Conservation (phyloP, 1,140 invertebrate genomes). For the Drosophila paulistorum region DNA sequence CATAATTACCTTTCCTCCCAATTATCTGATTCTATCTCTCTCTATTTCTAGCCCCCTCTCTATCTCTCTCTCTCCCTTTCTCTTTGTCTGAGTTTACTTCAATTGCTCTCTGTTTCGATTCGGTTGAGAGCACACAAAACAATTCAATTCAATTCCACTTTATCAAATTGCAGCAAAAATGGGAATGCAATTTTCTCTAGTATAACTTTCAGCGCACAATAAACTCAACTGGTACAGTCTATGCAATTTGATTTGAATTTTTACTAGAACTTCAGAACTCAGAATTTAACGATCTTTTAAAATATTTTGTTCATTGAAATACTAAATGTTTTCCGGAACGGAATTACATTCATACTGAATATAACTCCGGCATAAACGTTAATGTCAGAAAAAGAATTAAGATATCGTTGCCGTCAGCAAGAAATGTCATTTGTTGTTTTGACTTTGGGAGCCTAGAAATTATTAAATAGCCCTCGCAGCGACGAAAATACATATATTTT, state of each 20-base stretch:
- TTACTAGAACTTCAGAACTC: too few species aligned
- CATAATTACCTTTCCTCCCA: slow-evolving; percentile 6
- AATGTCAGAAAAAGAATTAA: too few species aligned
- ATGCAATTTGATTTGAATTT: not conserved
- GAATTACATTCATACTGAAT: too few species aligned
- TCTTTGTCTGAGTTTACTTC: not conserved
- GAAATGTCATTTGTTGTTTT: too few species aligned
- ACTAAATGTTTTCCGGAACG: too few species aligned
- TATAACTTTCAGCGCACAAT: not conserved
- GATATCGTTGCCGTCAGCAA: too few species aligned
- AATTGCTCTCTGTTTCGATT: not conserved
- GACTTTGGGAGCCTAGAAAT: too few species aligned
- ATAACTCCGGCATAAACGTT: too few species aligned
- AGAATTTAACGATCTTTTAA: too few species aligned
- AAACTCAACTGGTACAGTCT: not conserved
- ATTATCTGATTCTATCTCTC: not conserved
- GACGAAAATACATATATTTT: too few species aligned
- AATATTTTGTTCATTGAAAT: too few species aligned
- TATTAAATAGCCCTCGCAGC: too few species aligned
- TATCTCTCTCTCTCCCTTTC: not conserved
- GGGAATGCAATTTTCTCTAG: not conserved
- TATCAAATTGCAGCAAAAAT: not conserved
- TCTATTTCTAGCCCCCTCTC: not conserved
- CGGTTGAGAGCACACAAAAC: slow-evolving; percentile 6
- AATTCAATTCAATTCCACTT: slow-evolving; percentile 5